A percentile compares a stretch with the other conserved stretches of the same genome.
Evolutionary conservation across 2,113 vertebrate species (phyloP).

Genomic region (Eulacestoma nigropectus): DNA sequence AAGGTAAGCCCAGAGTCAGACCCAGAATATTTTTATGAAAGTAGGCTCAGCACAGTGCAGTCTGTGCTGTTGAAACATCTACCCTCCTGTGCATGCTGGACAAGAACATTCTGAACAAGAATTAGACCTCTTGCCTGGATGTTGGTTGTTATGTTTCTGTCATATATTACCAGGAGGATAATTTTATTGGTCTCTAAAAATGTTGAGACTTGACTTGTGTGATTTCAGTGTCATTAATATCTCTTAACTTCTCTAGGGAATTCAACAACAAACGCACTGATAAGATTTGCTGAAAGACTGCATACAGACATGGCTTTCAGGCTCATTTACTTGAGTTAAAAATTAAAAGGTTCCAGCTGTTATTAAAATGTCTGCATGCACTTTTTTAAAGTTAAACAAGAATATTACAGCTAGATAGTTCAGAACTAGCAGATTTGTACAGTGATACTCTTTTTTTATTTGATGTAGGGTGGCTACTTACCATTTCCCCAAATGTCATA

Average conservation of each 20-base stretch:
- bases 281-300: not conserved
- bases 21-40: not conserved
- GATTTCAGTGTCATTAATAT: not conserved
- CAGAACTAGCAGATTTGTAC: not conserved
- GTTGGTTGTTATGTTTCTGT: not conserved
- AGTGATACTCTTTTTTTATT: not conserved
- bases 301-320: not conserved
- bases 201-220: not conserved
- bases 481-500: not conserved
- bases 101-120: not conserved
- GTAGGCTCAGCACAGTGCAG: not conserved
- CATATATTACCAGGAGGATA: not conserved
- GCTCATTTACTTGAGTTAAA: not conserved
- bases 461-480: not conserved
- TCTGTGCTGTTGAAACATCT: not conserved
- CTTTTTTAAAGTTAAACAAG: not conserved
- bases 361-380: not conserved
- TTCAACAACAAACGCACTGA: not conserved
- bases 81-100: not conserved
- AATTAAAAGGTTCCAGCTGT: not conserved
- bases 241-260: not conserved
- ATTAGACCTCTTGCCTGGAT: not conserved
- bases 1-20: constrained; percentile 74
- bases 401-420: not conserved
- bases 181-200: not conserved